Evolutionary conservation across 2,113 vertebrate genomes (phyloP), one percentile per base, ranked within the genome.

Genomic region (Chascanopsetta lugubris): DNA sequence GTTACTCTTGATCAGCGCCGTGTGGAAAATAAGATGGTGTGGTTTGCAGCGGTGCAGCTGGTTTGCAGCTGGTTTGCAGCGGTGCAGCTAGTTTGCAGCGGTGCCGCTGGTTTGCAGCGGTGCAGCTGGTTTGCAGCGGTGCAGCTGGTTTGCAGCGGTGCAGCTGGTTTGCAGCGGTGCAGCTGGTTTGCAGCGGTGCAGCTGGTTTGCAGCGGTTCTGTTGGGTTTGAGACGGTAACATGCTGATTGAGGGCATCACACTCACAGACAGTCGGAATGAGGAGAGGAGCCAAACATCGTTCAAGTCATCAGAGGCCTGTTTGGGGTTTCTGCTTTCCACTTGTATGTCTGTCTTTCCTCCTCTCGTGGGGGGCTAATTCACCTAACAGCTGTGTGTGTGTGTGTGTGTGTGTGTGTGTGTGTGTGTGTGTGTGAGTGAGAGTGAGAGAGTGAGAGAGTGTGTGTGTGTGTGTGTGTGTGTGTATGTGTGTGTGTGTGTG

Each of bases 261-360:
- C 53, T 57, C 63, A 66, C 70, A 61, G 38, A 22, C 34, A 70
- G 3, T 1, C 25, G 26, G 12, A 48, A 34, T 15, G 18, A 21
- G 26, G 62, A 22, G 49, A 32, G 58, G 38, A 81, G n/a, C 15
- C 18, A 7, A 8, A 29, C 47, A 76, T 72, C 55, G 70, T 72
- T 81, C n/a, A 66, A 82, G 55, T 58, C 78, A 78, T 66, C 58
- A 59, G 85, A 84, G 84, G 59, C 75, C 71, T 76, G 59, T 72
- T 78, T 48, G 46, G 20, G 75, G 69, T 67, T 76, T 84, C 69
- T 79, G 64, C 75, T 79, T 81, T 85, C 75, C 63, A 57, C 54
- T 22, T 73, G 53, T 57, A 36, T 54, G 45, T 64, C 51, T 75
- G 71, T 53, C 24, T 55, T 64, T 26, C 63, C n/a, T 58, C 25